Evolutionary conservation across 2,888 invertebrate species (phyloP), one percentile per base, ranked within the genome.

Genomic region (Trichopoda pennipes): DNA sequence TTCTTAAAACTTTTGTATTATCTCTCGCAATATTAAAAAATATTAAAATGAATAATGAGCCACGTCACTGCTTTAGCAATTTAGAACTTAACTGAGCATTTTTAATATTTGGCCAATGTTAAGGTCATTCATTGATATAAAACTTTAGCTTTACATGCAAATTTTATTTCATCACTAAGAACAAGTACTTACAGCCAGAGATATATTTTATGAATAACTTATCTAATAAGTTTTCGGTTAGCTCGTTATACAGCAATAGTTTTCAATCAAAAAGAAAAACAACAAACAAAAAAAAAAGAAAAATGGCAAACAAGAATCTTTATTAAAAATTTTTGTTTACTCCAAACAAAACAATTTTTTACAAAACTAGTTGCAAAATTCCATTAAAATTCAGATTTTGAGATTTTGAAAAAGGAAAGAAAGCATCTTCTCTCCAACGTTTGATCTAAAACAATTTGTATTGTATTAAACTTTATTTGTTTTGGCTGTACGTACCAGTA

Each of bases 61-160:
- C n/a, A 55, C 74, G 56, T 49, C 55, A 17, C 56, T 69, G 69
- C 8, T 55, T 38, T 38, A 9, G 6, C 8, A 21, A 44, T 58
- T 17, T 49, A 55, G 35, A 19, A 28, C 7, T 38, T 23, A 42
- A 7, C 51, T 42, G 17, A 38, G 28, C 55, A 23, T 7, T 12
- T 19, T 10, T 21, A 32, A 16, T 19, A 17, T 51, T 60, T 68
- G 51, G n/a, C 56, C 72, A 77, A 69, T 74, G 73, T 74, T 81
- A 78, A 81, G 81, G 81, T 81, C 78, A 78, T 35, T 81, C 78
- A 78, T 35, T 64, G 64, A 47, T 69, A 55, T 78, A 78, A 74
- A 69, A 74, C 63, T 69, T 42, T 63, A 53, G 64, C 74, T 74
- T 64, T 58, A 44, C 49, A 69, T 63, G 58, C 10, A 35, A 58